These are phyloP conservation scores for Drosophila ercepeae DNA, from an alignment of 1,140 invertebrate genomes.

Conservation along the genomic window DNA sequence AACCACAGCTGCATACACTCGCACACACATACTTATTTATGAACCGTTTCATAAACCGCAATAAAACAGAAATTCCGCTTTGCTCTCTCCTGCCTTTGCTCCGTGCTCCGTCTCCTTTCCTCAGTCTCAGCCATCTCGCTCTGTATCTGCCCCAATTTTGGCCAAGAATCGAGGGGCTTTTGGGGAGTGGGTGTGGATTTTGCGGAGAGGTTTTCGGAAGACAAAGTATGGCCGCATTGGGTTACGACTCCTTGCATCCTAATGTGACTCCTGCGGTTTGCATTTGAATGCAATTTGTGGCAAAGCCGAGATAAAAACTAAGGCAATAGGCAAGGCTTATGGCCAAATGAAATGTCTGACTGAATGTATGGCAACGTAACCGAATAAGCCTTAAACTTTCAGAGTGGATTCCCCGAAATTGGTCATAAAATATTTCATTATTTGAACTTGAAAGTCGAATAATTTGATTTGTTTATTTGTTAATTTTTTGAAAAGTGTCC, in stretches of 20 bases:
- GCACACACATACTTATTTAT: conserved; percentile 63
- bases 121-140: conserved; percentile 12
- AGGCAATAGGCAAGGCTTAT: conserved; percentile 57
- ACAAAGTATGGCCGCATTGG: conserved; percentile 66
- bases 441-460: neutral
- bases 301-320: conserved; percentile 68
- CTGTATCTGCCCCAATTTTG: conserved; percentile 49
- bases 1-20: conserved; percentile 16
- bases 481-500: neutral
- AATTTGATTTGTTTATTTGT: neutral
- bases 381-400: conserved; percentile 25
- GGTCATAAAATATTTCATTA: neutral
- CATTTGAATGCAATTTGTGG: conserved; percentile 77
- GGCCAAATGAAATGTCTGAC: conserved; percentile 38
- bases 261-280: conserved; percentile 70
- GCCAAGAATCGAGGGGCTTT: conserved; percentile 10
- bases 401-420: conserved; percentile 11
- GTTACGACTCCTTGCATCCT: conserved; percentile 58
- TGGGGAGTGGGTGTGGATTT: neutral
- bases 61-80: conserved; percentile 67
- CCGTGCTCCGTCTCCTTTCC: conserved; percentile 23
- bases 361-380: conserved; percentile 22
- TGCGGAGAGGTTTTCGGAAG: conserved; percentile 29
- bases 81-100: conserved; percentile 20
- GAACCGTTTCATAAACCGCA: conserved; percentile 73